These are phyloP conservation scores for Teinopalpus imperialis DNA, from an alignment of 2,888 invertebrate species.

Conservation along the genomic window DNA sequence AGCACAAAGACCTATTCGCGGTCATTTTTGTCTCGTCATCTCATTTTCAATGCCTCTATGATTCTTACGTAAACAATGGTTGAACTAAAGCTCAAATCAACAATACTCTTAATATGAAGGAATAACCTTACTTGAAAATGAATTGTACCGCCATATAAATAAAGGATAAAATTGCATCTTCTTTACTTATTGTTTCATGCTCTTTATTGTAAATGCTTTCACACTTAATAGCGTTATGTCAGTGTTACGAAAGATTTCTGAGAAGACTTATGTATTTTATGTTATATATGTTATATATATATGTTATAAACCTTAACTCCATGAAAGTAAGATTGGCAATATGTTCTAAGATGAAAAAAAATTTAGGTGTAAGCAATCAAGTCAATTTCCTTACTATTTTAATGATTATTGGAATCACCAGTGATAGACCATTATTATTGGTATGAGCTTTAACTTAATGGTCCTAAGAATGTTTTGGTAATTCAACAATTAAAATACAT, in stretches of 20 bases:
- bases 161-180: slow-evolving; percentile 1
- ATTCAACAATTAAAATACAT: too few species aligned
- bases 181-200: slow-evolving; percentile 21
- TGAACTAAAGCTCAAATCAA: slow-evolving; percentile 25
- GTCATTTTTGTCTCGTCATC: slow-evolving; percentile 56
- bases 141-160: slow-evolving; percentile 12
- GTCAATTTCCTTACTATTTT: too few species aligned
- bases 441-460: too few species aligned
- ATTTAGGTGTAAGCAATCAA: too few species aligned
- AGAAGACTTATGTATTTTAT: too few species aligned
- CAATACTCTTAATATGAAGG: slow-evolving; percentile 18
- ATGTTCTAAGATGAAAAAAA: too few species aligned
- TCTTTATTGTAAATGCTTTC: slow-evolving; percentile 47
- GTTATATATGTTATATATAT: too few species aligned
- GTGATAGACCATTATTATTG: too few species aligned
- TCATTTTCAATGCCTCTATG: slow-evolving; percentile 41
- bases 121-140: neutral
- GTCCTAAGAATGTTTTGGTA: too few species aligned
- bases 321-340: too few species aligned
- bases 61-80: slow-evolving; percentile 32
- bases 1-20: slow-evolving; percentile 42
- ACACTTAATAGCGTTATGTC: slow-evolving; percentile 52
- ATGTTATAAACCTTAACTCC: too few species aligned
- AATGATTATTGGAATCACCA: too few species aligned
- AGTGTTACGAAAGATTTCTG: slow-evolving; percentile 45